These are phyloP conservation scores for Bos indicus DNA, from an alignment of 2,113 vertebrate species.

Conservation along the genomic window DNA sequence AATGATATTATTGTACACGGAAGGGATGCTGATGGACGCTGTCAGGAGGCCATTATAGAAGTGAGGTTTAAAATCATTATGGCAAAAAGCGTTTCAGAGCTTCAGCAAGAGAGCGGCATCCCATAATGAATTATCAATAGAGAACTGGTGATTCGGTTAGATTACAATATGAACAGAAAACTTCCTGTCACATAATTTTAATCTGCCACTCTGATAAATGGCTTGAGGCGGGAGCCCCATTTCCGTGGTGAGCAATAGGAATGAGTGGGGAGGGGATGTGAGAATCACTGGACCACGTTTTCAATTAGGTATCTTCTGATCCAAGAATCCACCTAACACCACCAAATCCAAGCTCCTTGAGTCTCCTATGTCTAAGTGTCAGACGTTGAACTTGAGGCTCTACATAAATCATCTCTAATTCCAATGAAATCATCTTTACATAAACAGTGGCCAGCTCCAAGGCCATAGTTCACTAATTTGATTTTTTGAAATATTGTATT, in stretches of 20 bases:
- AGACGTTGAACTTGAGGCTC: fast-evolving
- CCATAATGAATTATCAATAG: slow-evolving; percentile 87
- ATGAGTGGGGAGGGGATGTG: background rate
- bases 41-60: slow-evolving; percentile 82
- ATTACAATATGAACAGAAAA: slow-evolving; percentile 80
- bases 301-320: background rate
- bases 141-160: slow-evolving; percentile 79
- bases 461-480: too few relatives aligned
- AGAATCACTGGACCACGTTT: background rate
- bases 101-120: slow-evolving; percentile 69
- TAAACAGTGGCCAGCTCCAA: background rate
- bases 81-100: slow-evolving; percentile 82
- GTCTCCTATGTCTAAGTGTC: background rate
- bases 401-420: background rate
- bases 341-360: background rate
- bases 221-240: slow-evolving; percentile 71
- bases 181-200: slow-evolving; percentile 81
- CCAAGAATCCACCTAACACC: background rate
- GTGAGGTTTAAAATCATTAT: slow-evolving; percentile 82
- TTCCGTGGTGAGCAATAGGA: slow-evolving; percentile 15
- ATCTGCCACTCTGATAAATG: slow-evolving; percentile 77
- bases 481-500: background rate
- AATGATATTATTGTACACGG: slow-evolving; percentile 82
- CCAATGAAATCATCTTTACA: background rate
- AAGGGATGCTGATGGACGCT: slow-evolving; percentile 76